Evolutionary conservation across 2,113 vertebrate species (phyloP).

Genomic region (Coreoperca whiteheadi): DNA sequence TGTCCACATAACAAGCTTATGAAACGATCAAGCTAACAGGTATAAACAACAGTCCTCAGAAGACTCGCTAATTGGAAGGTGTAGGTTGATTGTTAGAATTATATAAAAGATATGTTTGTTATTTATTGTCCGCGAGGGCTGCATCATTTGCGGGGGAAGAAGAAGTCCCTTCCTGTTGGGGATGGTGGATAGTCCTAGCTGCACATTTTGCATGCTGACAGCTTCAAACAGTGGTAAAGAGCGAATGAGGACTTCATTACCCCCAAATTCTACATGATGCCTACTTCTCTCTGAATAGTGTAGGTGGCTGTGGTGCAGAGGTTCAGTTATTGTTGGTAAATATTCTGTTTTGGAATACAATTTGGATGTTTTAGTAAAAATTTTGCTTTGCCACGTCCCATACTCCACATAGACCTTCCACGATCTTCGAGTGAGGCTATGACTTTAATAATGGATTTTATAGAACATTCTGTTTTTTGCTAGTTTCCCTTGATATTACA

Average conservation of each 20-base stretch:
- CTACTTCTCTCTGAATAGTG: not conserved
- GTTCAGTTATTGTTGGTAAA: not conserved
- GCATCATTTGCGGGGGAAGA: not conserved
- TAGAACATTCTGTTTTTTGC: not conserved
- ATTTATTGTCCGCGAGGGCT: not conserved
- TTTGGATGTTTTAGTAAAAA: not conserved
- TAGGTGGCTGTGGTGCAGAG: not conserved
- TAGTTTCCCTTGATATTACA: not conserved
- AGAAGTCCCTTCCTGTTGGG: not conserved
- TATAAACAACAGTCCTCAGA: slow-evolving; percentile 6
- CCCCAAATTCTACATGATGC: not conserved
- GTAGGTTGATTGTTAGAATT: slow-evolving; percentile 33
- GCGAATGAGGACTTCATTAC: not conserved
- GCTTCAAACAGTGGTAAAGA: not conserved
- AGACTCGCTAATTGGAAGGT: slow-evolving; percentile 44
- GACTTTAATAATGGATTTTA: slow-evolving; percentile 13
- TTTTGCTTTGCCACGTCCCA: not conserved
- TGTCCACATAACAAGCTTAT: slow-evolving; percentile 34
- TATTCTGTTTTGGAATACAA: not conserved
- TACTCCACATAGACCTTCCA: not conserved
- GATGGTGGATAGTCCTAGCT: not conserved
- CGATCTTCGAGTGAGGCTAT: not conserved
- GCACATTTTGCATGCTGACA: not conserved
- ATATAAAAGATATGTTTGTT: slow-evolving; percentile 18
- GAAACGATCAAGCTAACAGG: slow-evolving; percentile 16